Evolutionary conservation across 2,797 vertebrate genomes (phyloP), one percentile per base, ranked within the genome.

Genomic region (Mallotus villosus): DNA sequence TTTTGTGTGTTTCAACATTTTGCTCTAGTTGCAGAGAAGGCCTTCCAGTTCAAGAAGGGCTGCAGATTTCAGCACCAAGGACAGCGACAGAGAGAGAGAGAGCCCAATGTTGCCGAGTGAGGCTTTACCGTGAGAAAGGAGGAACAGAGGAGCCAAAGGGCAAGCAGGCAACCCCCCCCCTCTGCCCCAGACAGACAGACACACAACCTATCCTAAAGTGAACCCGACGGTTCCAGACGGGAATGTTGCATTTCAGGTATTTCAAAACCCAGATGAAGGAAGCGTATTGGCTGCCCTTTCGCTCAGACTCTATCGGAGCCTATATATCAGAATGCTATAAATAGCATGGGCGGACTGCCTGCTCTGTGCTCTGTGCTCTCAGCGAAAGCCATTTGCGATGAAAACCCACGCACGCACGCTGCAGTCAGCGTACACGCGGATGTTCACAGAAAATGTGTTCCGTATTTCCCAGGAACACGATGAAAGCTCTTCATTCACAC

Each of bases 41-140:
- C 57, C 55, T 73, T 68, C 79, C 70, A 66, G 73, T 74, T 67
- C 73, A 68, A 67, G 74, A 3, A n/a, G 0, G 22, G 2, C 24
- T 78, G 70, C 46, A 53, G 8, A 60, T 76, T 83, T 82, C 82
- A 91, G 91, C 75, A 88, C 89, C 90, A 91, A 51, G 84, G 91
- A 85, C 79, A 89, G 87, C 0, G 75, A 74, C 85, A 59, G 62
- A 78, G 72, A 14, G 62, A 78, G 72, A 14, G 21, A 9, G 41
- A 46, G 41, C 9, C 41, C 41, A 14, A 12, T 14, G 41, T 46
- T 46, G 41, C 41, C 41, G 41, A 46, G 41, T 46, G 41, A 46
- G 41, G 11, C 9, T 46, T 12, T 58, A 67, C 25, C 27, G 3
- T 21, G 8, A 21, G 29, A 60, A 55, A 64, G 4, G 25, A 55